Percentiles rank a stretch among this genome's conserved stretches.
Conservation (phyloP, 2,888 invertebrate genomes). For the Tenthredo notha region DNA sequence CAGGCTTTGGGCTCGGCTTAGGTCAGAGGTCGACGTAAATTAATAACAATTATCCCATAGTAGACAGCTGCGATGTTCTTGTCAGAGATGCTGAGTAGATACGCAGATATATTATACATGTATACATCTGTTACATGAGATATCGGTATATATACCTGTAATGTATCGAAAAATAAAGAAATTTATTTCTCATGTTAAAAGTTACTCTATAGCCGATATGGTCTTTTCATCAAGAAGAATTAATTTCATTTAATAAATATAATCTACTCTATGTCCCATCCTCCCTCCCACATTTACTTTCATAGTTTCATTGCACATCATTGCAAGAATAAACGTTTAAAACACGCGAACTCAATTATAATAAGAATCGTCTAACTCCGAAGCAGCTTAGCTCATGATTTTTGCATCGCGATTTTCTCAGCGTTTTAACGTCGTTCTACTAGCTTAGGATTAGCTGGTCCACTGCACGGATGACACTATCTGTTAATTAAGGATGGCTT, state of each 20-base stretch:
- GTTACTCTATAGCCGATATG: neutral
- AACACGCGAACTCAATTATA: constrained; percentile 26
- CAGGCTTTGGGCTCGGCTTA: neutral
- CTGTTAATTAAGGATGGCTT: constrained; percentile 13
- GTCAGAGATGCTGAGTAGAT: neutral
- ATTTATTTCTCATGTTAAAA: neutral
- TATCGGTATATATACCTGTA: neutral
- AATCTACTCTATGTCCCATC: neutral
- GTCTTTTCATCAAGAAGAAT: neutral
- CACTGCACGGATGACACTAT: neutral
- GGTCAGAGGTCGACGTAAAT: constrained; percentile 33
- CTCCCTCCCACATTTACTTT: neutral
- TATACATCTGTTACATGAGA: neutral
- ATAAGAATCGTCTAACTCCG: neutral
- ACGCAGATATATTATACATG: neutral
- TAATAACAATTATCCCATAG: constrained; percentile 37
- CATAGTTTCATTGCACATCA: constrained; percentile 16
- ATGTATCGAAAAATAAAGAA: neutral
- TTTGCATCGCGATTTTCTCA: constrained; percentile 12
- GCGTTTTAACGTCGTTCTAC: neutral
- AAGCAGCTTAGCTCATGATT: neutral
- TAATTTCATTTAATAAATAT: neutral
- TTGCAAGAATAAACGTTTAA: constrained; percentile 15
- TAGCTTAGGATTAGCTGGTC: neutral
- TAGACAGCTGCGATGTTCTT: neutral